Base-by-base conservation (phyloP, 2,888 invertebrate genomes). In the Perdita meconis region DNA sequence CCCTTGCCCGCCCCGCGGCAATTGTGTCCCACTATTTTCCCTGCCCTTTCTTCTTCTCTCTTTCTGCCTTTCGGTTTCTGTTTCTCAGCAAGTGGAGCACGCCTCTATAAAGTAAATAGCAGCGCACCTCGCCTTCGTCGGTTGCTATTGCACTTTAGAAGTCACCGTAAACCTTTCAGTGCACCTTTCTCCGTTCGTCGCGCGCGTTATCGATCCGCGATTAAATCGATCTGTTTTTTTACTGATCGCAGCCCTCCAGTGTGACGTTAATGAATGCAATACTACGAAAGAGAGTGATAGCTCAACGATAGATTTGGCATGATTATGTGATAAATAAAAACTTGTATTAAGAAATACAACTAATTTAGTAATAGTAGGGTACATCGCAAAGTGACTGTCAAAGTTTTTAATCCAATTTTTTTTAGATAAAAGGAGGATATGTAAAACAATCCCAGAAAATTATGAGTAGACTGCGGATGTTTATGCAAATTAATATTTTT, bases 91-190 rank as follows among this genome's bases (percentile, higher is more conserved):
- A 87, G 82, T 86, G 84, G 83, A 86, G 87, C 85, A 80, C 73
- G 78, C 68, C 77, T 47, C 47, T 83, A 84, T 83, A 87, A 86
- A 86, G 86, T 84, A 84, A 87, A 84, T 81, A 80, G 78, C 80
- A 53, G 57, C 78, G 71, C 83, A 84, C 80, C 83, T 76, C 68
- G 77, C 72, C 53, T 42, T 69, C 78, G 47, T 51, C 64, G 78
- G 55, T 80, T 78, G 86, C 83, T 84, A 86, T 87, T 86, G 87
- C 87, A 87, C 86, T 86, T 84, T 85, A 81, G 61, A 71, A 85
- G 84, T 61, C 77, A 47, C 77, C 77, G 40, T 84, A 84, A 83
- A 83, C 77, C 77, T 83, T 81, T 79, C 65, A 55, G 59, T 64
- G 50, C 60, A 55, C 71, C 61, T 68, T 85, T 76, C 77, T 61